Evolutionary conservation across 2,888 invertebrate species (phyloP), one percentile per base, ranked within the genome.

Genomic region (Aphidius colemani): DNA sequence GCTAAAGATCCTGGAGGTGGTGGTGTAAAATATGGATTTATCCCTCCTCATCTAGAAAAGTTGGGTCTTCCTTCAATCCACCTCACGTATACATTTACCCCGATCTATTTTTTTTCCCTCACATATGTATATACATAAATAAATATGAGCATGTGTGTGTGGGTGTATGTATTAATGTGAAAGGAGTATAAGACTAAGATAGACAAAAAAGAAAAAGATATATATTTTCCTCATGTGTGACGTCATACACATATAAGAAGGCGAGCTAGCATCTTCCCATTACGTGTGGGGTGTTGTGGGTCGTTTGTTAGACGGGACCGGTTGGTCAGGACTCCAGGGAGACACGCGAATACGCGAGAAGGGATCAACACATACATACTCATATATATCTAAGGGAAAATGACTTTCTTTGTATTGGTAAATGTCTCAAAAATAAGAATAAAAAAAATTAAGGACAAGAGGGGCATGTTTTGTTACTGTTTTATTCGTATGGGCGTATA

Each of bases 1-100:
- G 56, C 50, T 30, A 65, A 61, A 63, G 66, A 68, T 56, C 64
- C 70, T 67, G 70, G 74, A 71, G 72, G 75, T 75, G 74, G 76
- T 76, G 75, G 79, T 78, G 79, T 80, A 80, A 80, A 80, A 80
- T 80, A 80, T 80, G 80, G 80, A 80, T 80, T 80, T 80, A 79
- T 80, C 77, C 78, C 79, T 77, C 80, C 78, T 78, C 78, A 78
- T 75, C 74, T 70, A 72, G 72, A 46, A 30, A 72, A 75, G 74
- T 72, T 74, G 71, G 76, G 71, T 72, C 73, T 78, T 77, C 75
- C 77, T 74, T 75, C 72, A 70, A 71, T 70, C 73, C 66, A 61
- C 65, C 67, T 67, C 61, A 65, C 66, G 60, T 65, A 67, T 67
- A 64, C 67, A 30, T 30, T 5, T 30, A 30, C 30, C 30, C 30